Conservation (phyloP, 1,140 invertebrate genomes). For the Drosophila baimaii region DNA sequence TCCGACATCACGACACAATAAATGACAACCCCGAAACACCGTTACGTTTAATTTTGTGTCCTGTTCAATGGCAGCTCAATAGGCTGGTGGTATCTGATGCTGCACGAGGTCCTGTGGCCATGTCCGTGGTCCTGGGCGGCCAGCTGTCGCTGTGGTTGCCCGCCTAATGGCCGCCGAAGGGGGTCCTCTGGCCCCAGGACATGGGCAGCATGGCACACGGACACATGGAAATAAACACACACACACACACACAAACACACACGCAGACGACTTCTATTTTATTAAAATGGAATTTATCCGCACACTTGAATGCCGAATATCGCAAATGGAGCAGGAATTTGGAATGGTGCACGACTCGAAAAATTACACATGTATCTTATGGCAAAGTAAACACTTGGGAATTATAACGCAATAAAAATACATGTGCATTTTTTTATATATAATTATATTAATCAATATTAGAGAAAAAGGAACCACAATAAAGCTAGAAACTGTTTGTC, state of each 20-base stretch:
- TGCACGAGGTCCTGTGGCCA: slow-evolving; percentile 1
- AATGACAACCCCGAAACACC: too few relatives aligned
- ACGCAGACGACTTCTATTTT: slow-evolving; percentile 59
- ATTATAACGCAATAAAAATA: too few relatives aligned
- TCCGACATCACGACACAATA: too few relatives aligned
- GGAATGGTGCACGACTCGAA: slow-evolving; percentile 5
- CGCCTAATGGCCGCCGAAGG: slow-evolving; percentile 42
- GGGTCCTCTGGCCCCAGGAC: slow-evolving; percentile 3
- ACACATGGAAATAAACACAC: slow-evolving; percentile 14
- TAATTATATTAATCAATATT: too few relatives aligned
- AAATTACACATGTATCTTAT: too few relatives aligned
- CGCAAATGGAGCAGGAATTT: slow-evolving; percentile 60
- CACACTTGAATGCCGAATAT: slow-evolving; percentile 83
- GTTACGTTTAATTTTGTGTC: background rate
- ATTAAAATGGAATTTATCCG: slow-evolving; percentile 82
- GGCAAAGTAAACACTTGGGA: background rate
- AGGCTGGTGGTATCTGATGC: slow-evolving; percentile 9
- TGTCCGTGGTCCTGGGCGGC: slow-evolving; percentile 10
- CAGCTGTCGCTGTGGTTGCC: slow-evolving; percentile 59
- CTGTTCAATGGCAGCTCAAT: slow-evolving; percentile 8
- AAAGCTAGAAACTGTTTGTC: too few relatives aligned
- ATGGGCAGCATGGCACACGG: slow-evolving; percentile 25
- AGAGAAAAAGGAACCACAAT: too few relatives aligned
- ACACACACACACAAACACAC: slow-evolving; percentile 17
- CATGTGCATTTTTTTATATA: too few relatives aligned